These are phyloP conservation scores for Lampropteryx suffumata DNA, from an alignment of 2,888 invertebrate genomes.

Conservation along the genomic window DNA sequence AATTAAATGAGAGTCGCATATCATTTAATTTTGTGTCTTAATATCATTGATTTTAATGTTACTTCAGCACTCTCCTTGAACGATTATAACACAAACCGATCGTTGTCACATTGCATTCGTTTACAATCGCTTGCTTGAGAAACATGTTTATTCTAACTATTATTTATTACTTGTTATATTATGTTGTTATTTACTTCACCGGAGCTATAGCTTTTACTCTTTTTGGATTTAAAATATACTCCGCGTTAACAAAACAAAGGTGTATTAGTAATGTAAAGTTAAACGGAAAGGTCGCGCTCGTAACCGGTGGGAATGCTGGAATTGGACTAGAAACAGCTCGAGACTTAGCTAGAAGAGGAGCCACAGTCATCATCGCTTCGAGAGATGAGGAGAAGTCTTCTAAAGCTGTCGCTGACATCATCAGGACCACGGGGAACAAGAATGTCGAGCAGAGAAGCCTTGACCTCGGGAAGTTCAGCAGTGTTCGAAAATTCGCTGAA, in stretches of 20 bases:
- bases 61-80: no score
- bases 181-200: slow-evolving; percentile 1
- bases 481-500: slow-evolving; percentile 83
- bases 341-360: slow-evolving; percentile 87
- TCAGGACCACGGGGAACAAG: slow-evolving; percentile 86
- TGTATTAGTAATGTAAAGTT: slow-evolving; percentile 57
- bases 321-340: slow-evolving; percentile 90
- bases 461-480: slow-evolving; percentile 76
- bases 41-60: no score
- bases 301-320: slow-evolving; percentile 92
- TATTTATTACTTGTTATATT: not conserved
- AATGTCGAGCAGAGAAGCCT: slow-evolving; percentile 83
- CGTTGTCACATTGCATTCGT: slow-evolving; percentile 1
- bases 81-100: no score
- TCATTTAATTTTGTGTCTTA: no score
- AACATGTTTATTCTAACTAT: slow-evolving; percentile 16
- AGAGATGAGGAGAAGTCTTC: slow-evolving; percentile 87
- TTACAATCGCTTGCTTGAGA: not conserved
- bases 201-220: not conserved
- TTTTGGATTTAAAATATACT: slow-evolving; percentile 35
- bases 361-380: slow-evolving; percentile 88
- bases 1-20: no score
- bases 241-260: slow-evolving; percentile 45
- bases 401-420: slow-evolving; percentile 86
- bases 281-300: slow-evolving; percentile 84